Evolutionary conservation across 2,113 vertebrate species (phyloP).

Genomic region (Arvicanthis niloticus): DNA sequence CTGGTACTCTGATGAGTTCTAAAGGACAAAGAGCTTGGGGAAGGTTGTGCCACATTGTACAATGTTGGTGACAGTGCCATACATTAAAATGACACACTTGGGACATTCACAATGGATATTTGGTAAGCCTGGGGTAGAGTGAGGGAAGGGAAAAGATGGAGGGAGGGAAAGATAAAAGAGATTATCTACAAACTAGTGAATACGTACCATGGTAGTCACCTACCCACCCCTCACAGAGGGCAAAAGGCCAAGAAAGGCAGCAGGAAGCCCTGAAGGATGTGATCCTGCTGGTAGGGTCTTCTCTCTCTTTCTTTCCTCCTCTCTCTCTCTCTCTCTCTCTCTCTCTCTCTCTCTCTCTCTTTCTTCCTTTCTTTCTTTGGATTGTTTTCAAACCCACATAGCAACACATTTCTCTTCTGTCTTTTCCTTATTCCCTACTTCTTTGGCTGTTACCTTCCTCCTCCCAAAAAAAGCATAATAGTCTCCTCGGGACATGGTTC

Average conservation of each 20-base stretch:
- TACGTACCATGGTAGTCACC: rapidly evolving
- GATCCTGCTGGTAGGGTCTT: background rate
- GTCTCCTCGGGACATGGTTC: background rate
- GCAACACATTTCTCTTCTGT: background rate
- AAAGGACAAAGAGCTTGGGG: background rate
- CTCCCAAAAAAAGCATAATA: background rate
- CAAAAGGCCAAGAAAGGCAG: background rate
- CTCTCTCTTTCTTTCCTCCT: background rate
- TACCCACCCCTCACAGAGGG: background rate
- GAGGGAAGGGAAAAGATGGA: background rate
- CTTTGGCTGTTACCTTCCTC: background rate
- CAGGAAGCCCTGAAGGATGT: background rate
- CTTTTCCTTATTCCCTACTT: too few species aligned
- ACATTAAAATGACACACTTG: background rate
- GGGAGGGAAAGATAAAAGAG: too few species aligned
- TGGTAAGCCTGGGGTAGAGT: background rate
- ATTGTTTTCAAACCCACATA: background rate
- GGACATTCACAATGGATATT: background rate
- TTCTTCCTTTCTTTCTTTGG: background rate
- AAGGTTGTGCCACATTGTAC: background rate
- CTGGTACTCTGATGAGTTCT: too few species aligned
- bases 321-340: background rate
- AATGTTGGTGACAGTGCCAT: background rate
- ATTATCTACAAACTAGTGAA: background rate
- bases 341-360: background rate